Base-by-base conservation (phyloP, 2,888 invertebrate genomes). In the Chromoteleia sp. region DNA sequence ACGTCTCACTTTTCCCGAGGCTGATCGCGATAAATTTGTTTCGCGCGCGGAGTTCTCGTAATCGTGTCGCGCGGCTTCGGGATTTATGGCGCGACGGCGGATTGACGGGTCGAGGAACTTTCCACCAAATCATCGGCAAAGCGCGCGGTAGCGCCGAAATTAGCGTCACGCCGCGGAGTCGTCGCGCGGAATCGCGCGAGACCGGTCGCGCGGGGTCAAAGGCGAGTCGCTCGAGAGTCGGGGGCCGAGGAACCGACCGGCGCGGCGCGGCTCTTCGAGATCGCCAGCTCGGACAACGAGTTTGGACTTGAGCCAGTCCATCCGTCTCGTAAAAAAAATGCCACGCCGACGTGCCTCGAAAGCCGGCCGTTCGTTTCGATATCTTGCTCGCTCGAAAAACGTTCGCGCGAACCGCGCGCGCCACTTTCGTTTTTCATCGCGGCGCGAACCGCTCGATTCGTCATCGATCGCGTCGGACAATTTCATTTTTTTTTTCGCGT, bases 251-350 rank as follows among this genome's bases (percentile, higher is more conserved):
- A 82, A 78, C 71, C 74, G 59, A 77, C 30, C 41, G 65, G 52
- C 58, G 19, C 56, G 43, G 21, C 50, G 21, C 58, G 73, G 77
- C 52, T 81, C 52, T 81, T 50, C 17, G 63, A 68, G 68, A 70
- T 77, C 74, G 63, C 52, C 25, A 41, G 50, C 48, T 63, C 58
- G 59, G 78, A 61, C 78, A 80, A 74, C 76, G 73, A 77, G 50
- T 48, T 83, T 80, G 83, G 83, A 77, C 56, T 41, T 48, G 68
- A 30, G 80, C 83, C 83, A 83, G 73, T 77, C 41, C 45, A 39
- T 67, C 63, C 68, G 79, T 82, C 76, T 71, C 76, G 30, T 33
- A 73, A 76, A 79, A 79, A 81, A 79, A 79, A 81, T 81, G 63
- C 58, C 54, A 36, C 17, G 56, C 30, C 63, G 59, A 74, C 74